Evolutionary conservation across 2,888 invertebrate species (phyloP).

Genomic region (Drosophila affinis): DNA sequence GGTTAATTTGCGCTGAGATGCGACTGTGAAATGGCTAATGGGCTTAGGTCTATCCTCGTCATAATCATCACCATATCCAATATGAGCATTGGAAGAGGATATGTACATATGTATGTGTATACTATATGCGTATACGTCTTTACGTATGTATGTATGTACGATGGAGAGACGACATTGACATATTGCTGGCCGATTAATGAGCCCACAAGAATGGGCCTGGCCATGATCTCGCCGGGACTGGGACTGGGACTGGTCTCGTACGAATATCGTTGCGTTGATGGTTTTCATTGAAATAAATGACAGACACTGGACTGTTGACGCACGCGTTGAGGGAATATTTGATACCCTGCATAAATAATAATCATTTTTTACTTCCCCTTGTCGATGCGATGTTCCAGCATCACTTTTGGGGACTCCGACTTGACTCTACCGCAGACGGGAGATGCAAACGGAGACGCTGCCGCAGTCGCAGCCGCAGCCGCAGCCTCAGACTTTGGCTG

Average conservation of each 20-base stretch:
- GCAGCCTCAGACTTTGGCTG: slow-evolving; percentile 9
- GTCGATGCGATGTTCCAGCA: slow-evolving; percentile 2
- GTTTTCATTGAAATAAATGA: slow-evolving; percentile 77
- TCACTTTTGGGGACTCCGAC: not conserved
- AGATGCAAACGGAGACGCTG: no score
- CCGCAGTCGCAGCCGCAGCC: not conserved
- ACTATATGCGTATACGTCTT: not conserved
- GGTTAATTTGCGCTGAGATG: slow-evolving; percentile 37
- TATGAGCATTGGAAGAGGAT: not conserved
- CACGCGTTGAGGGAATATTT: slow-evolving; percentile 66
- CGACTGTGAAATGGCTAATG: slow-evolving; percentile 54
- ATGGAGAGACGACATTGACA: slow-evolving; percentile 66
- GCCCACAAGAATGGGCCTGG: slow-evolving; percentile 35
- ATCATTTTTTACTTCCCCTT: slow-evolving; percentile 50
- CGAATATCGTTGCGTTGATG: slow-evolving; percentile 57
- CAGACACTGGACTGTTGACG: slow-evolving; percentile 69
- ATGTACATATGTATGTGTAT: not conserved
- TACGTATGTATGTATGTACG: slow-evolving; percentile 5
- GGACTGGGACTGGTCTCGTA: not conserved
- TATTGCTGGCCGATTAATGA: slow-evolving; percentile 68
- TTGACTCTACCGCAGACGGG: slow-evolving; percentile 4
- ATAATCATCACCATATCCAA: slow-evolving; percentile 9
- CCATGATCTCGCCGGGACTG: slow-evolving; percentile 11
- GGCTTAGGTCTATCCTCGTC: slow-evolving; percentile 54
- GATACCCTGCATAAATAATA: slow-evolving; percentile 75